These are phyloP conservation scores for Glossosoma conforme DNA, from an alignment of 1,140 invertebrate genomes.

Conservation along the genomic window DNA sequence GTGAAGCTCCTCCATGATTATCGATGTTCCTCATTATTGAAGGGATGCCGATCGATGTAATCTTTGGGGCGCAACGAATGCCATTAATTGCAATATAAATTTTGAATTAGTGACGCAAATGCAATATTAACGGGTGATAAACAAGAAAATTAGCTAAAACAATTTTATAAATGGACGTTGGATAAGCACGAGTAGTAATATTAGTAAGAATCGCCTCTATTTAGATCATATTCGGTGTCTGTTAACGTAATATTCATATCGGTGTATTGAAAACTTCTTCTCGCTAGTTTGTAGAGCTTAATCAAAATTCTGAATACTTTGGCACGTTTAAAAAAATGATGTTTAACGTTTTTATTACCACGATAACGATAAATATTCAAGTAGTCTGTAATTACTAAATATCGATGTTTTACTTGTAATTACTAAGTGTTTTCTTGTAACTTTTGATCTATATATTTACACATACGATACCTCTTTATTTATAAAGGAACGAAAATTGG, in stretches of 20 bases:
- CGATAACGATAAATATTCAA: constrained; percentile 25
- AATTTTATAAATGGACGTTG: constrained; percentile 22
- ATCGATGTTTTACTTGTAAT: constrained; percentile 30
- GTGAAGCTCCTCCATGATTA: no score
- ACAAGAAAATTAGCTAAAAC: constrained; percentile 19
- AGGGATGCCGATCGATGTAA: no score
- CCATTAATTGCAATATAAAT: constrained; percentile 27
- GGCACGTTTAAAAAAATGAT: constrained; percentile 20
- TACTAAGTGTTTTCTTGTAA: constrained; percentile 24
- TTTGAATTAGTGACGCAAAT: constrained; percentile 33
- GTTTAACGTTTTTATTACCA: constrained; percentile 25
- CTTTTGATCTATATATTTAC: constrained; percentile 24
- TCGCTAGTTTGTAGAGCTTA: constrained; percentile 32
- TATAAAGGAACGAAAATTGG: constrained; percentile 36
- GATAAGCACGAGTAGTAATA: constrained; percentile 18
- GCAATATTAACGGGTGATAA: constrained; percentile 35
- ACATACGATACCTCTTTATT: constrained; percentile 25
- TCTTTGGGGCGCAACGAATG: constrained; percentile 7
- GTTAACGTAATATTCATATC: constrained; percentile 28
- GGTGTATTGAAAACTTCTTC: constrained; percentile 30
- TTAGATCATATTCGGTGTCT: constrained; percentile 31
- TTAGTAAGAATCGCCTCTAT: constrained; percentile 26
- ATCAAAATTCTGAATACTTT: constrained; percentile 23
- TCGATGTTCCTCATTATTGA: no score
- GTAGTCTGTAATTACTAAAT: constrained; percentile 23